Conservation (phyloP, 2,113 vertebrate species). For the Varanus salvator region DNA sequence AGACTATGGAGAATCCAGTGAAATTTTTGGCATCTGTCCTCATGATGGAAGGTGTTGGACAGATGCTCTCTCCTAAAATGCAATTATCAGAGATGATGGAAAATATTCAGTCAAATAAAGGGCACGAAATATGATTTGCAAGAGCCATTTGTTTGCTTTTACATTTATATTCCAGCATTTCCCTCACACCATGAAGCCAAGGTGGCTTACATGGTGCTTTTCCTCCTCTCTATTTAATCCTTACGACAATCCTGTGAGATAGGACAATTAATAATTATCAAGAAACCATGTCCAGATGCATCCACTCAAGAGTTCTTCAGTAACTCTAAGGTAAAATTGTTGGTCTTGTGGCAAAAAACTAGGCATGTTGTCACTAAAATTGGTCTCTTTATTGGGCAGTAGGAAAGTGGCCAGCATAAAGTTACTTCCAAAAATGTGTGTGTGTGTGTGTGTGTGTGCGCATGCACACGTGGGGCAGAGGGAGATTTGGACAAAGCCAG, state of each 20-base stretch:
- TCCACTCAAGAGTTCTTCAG: accelerated
- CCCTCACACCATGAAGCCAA: no score
- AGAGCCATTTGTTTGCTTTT: no score
- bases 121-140: neutral
- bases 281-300: neutral
- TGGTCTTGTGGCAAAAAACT: neutral
- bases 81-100: neutral
- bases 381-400: neutral
- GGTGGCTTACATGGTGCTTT: no score
- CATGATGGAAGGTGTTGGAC: neutral
- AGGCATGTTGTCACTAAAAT: neutral
- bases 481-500: neutral
- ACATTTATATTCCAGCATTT: no score
- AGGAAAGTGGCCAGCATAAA: neutral
- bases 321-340: neutral
- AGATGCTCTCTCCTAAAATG: neutral
- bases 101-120: neutral
- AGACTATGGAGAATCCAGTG: no score
- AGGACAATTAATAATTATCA: neutral
- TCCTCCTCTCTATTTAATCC: no score
- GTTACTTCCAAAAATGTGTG: no score
- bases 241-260: no score
- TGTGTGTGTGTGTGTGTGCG: no score
- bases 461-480: no score
- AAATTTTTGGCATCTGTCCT: neutral